phyloP scores from a whole-genome alignment of 2,888 invertebrate genomes.

The Scaptomyza polygonia region DNA sequence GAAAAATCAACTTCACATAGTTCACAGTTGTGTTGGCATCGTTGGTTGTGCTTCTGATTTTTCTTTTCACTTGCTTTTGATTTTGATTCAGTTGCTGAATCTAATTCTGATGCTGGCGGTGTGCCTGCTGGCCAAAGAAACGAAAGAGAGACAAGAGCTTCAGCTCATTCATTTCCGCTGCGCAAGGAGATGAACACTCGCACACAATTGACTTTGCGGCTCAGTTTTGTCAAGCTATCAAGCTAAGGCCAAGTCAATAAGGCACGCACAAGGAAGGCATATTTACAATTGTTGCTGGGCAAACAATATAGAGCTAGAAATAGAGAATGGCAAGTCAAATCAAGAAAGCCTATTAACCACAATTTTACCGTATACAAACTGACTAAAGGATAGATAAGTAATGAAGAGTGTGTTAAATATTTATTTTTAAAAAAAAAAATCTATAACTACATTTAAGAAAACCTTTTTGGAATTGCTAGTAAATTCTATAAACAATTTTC shows the following conservation, averaged over 20 bases:
- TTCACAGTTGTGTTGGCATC: constrained; percentile 23
- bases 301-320: constrained; percentile 11
- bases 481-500: too few species aligned
- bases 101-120: constrained; percentile 34
- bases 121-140: not conserved
- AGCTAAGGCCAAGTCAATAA: constrained; percentile 69
- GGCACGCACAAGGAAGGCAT: constrained; percentile 56
- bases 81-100: constrained; percentile 16
- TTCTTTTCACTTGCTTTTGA: constrained; percentile 9
- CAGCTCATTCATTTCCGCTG: constrained; percentile 60
- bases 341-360: constrained; percentile 29
- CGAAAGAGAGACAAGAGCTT: constrained; percentile 2
- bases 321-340: not conserved
- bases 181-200: constrained; percentile 16
- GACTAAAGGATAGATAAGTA: not conserved
- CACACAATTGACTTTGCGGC: constrained; percentile 75
- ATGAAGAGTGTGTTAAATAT: too few species aligned
- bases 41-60: constrained; percentile 5
- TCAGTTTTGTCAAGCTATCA: constrained; percentile 52
- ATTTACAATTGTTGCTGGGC: constrained; percentile 11
- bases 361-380: constrained; percentile 18
- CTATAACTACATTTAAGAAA: too few species aligned
- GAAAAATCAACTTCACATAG: constrained; percentile 73
- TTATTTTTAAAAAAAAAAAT: too few species aligned
- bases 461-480: too few species aligned